phyloP scores from a whole-genome alignment of 2,797 vertebrate species.

The Amblyopsis hoosieri region DNA sequence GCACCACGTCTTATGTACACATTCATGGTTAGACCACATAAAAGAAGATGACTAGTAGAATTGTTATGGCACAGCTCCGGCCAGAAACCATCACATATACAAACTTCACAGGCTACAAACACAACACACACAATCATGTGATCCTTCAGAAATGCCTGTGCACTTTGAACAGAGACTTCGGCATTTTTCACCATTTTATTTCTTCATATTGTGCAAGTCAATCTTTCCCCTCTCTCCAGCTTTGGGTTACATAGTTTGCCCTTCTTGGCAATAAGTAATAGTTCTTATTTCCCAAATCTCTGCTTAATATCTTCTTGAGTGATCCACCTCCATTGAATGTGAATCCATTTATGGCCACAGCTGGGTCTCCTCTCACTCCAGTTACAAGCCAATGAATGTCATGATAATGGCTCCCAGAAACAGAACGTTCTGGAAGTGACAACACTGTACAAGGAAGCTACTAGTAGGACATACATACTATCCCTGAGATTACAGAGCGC shows the following conservation, averaged over 20 bases:
- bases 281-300: constrained; percentile 14
- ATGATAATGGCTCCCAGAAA: constrained; percentile 29
- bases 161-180: constrained; percentile 34
- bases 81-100: constrained; percentile 32
- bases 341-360: background rate
- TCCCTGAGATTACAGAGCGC: constrained; percentile 72
- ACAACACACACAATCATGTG: constrained; percentile 8
- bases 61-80: constrained; percentile 49
- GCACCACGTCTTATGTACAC: constrained; percentile 42
- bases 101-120: constrained; percentile 29
- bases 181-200: constrained; percentile 32
- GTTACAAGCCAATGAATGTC: constrained; percentile 2
- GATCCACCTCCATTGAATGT: background rate
- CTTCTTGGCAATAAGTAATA: background rate
- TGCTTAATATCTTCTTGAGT: background rate
- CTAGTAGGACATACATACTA: constrained; percentile 34
- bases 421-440: constrained; percentile 19
- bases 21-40: constrained; percentile 25
- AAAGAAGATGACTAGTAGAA: constrained; percentile 30
- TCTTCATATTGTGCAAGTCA: constrained; percentile 4
- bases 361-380: constrained; percentile 7
- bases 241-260: background rate
- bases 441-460: constrained; percentile 28
- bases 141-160: constrained; percentile 10
- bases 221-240: background rate